Evolutionary conservation across 2,797 vertebrate genomes (phyloP).

Genomic region (Karalla daura): DNA sequence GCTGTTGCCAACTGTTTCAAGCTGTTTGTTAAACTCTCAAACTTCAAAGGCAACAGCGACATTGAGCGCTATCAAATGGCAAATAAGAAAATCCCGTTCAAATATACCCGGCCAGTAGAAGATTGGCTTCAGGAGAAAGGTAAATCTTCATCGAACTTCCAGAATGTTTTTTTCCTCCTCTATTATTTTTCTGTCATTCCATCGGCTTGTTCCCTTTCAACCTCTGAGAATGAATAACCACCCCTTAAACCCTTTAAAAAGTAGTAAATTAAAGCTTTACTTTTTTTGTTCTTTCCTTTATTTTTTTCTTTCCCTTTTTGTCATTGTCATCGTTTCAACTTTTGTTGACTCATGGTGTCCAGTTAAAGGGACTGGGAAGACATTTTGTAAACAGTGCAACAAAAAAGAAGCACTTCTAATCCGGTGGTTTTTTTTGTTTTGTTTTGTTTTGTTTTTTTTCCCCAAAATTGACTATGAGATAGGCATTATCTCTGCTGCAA

Average conservation of each 20-base stretch:
- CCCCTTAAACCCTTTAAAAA: conserved; percentile 74
- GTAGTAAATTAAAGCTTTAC: conserved; percentile 60
- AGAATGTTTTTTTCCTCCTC: conserved; percentile 80
- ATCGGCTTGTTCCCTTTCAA: conserved; percentile 79
- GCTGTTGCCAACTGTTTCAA: conserved; percentile 95
- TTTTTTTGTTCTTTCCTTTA: conserved; percentile 31
- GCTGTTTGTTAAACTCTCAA: conserved; percentile 93
- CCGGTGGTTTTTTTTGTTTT: conserved; percentile 24
- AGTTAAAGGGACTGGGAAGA: conserved; percentile 94
- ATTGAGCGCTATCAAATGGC: conserved; percentile 99
- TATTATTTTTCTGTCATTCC: conserved; percentile 80
- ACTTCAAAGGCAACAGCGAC: conserved; percentile 99
- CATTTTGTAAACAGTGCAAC: conserved; percentile 39
- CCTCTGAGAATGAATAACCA: conserved; percentile 78
- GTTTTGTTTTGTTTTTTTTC: conserved; percentile 20
- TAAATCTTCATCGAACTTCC: conserved; percentile 90
- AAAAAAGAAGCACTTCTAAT: conserved; percentile 30
- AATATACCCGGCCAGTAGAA: conserved; percentile 98
- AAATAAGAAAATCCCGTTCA: conserved; percentile 99
- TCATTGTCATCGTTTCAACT: conserved; percentile 84
- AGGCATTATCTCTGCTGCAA: conserved; percentile 40
- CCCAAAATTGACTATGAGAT: conserved; percentile 29
- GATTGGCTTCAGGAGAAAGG: conserved; percentile 99
- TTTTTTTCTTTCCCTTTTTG: conserved; percentile 71
- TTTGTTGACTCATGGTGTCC: conserved; percentile 89